Base-by-base conservation (phyloP, 2,888 invertebrate species). In the Neoaliturus tenellus region DNA sequence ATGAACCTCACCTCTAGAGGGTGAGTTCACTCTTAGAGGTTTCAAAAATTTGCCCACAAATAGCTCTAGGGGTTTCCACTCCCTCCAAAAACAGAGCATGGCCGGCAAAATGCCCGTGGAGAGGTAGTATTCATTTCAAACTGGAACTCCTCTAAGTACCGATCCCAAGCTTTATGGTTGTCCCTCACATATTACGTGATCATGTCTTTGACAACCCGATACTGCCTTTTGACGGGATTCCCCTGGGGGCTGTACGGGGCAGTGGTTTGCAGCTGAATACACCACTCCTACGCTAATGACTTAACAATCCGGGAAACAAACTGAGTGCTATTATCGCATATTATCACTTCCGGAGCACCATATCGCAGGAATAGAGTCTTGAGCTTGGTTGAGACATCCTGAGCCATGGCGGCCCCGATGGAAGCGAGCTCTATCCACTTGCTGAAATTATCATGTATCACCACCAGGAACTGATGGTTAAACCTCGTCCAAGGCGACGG, bases 41-140 rank as follows among this genome's bases (percentile, higher is more conserved):
- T 39, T 55, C 55, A n/a, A 55, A 17, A n/a, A n/a, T 6, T n/a
- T 17, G 55, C 23, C 55, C 55, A 23, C 55, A 55, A 55, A 55
- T 23, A n/a, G 55, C 55, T 17, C n/a, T 17, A n/a, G 55, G 20
- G 55, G 55, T 55, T 23, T 17, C 8, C 6, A 23, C 23, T 55
- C 55, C 55, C 55, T 17, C 55, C 55, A 8, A n/a, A 55, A 17
- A n/a, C 55, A 55, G 5, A 55, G 23, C 55, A 55, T 55, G n/a
- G 55, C 55, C n/a, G 55, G 55, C 5, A n/a, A 55, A 23, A 58
- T 85, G 12, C 84, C 85, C 0, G 87, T 87, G 1, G 86, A 48
- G 0, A 86, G 0, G 86, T 81, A 0, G 87, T 85, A 23, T 88
- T 88, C 44, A 86, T 80, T 0, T 87, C 87, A 23, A 87, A 86